Evolutionary conservation across 2,888 invertebrate species (phyloP).

Genomic region (Caradrina clavipalpis): DNA sequence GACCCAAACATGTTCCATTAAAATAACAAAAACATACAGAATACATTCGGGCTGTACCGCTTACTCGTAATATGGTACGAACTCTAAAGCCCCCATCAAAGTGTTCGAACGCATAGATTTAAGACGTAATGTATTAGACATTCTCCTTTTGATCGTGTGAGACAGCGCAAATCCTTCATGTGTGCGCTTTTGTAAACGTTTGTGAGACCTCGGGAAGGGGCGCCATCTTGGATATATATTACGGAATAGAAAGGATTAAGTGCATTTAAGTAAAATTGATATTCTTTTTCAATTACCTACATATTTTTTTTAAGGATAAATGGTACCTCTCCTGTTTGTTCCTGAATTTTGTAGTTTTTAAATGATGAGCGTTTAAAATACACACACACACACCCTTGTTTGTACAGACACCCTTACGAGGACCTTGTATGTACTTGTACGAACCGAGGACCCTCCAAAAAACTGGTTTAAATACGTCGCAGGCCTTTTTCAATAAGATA

Average conservation of each 20-base stretch:
- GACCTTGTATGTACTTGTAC: too few relatives aligned
- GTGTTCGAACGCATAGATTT: slow-evolving; percentile 49
- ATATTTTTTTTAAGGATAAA: too few relatives aligned
- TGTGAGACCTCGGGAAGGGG: slow-evolving; percentile 21
- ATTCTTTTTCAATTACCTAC: background rate
- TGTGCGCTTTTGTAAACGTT: slow-evolving; percentile 42
- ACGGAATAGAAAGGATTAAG: slow-evolving; percentile 12
- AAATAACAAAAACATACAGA: slow-evolving; percentile 23
- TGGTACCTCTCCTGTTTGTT: too few relatives aligned
- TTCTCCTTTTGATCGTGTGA: slow-evolving; percentile 51
- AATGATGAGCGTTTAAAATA: too few relatives aligned
- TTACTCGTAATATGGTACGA: slow-evolving; percentile 11
- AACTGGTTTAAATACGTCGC: too few relatives aligned
- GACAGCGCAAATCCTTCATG: slow-evolving; percentile 43
- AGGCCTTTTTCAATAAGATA: too few relatives aligned
- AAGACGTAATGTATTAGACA: slow-evolving; percentile 61
- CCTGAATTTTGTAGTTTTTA: background rate
- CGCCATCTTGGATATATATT: slow-evolving; percentile 25
- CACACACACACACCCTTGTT: too few relatives aligned
- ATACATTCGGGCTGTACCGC: slow-evolving; percentile 3
- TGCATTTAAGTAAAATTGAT: background rate
- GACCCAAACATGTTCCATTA: slow-evolving; percentile 8
- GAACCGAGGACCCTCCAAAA: too few relatives aligned
- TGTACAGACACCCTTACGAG: too few relatives aligned
- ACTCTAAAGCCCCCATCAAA: slow-evolving; percentile 44